Base-by-base conservation (phyloP, 2,888 invertebrate genomes). In the Apoderus coryli region DNA sequence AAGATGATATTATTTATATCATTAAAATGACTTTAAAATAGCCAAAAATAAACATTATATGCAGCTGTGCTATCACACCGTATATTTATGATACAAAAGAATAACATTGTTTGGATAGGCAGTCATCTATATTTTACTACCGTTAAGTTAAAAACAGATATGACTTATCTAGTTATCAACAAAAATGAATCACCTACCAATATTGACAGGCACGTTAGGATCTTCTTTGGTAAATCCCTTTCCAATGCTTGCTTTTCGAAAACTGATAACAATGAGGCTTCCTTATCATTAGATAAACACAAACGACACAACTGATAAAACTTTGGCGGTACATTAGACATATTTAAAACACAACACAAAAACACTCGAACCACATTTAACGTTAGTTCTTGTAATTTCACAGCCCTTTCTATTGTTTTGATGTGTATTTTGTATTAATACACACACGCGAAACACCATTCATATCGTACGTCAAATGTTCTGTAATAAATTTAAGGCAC, bases 221-320 rank as follows among this genome's bases (percentile, higher is more conserved):
- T 69, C 61, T 67, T 68, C 54, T 60, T 59, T 48, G 63, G 63
- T 57, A 66, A 60, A 53, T 61, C 59, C 48, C 48, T 48, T 61
- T 72, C 70, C 59, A 68, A 64, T 63, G 71, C 74, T 65, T 73
- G 72, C 66, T 73, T 73, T 61, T 75, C 74, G 63, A 76, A 77
- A 64, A 76, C 72, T 66, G 73, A 72, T 64, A 74, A 67, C 69
- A n/a, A n/a, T n/a, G 65, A 66, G 65, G 65, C 65, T 62, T 72
- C 71, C 41, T 52, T 52, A 49, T 56, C 56, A 46, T 49, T 50
- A 65, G 81, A 80, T 74, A 85, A 77, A 75, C 84, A 85, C 73
- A 85, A 77, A 68, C 84, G 81, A 78, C 84, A 84, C 69, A 85
- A 76, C 74, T 80, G 80, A 72, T 80, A 80, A 70, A 81, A 84